Base-by-base conservation (phyloP, 2,888 invertebrate species). In the Cremastobaeus sp. region DNA sequence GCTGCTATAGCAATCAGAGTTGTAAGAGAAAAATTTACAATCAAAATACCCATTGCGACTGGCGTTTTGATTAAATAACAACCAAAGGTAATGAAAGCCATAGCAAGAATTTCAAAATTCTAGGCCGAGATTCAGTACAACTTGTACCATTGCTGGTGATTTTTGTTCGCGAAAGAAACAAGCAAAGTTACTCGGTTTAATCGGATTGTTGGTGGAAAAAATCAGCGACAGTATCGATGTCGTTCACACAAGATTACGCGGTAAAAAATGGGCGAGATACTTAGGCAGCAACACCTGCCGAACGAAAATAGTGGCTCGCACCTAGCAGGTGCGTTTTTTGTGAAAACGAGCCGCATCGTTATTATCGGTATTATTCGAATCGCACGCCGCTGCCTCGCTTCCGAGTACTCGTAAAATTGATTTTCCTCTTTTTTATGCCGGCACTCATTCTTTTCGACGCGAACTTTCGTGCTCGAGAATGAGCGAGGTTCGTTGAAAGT, bases 401-500 rank as follows among this genome's bases (percentile, higher is more conserved):
- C 32, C 32, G 20, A 32, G 43, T 43, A 64, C 52, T 43, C 43
- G 30, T 35, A 52, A 64, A 52, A 11, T 57, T 35, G 21, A 9
- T 2, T 25, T 47, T 11, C 34, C 12, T 35, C 15, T 59, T 9
- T 41, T 41, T 20, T 30, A n/a, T n/a, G n/a, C n/a, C 21, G 25
- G n/a, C 14, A 15, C 12, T 11, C 14, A 2, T 50, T 32, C 37
- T 32, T 41, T 18, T 5, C 1, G n/a, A 32, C 34, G 25, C 12
- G 11, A 9, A 17, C 47, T 55, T 66, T 68, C 57, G 32, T 39
- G 48, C 30, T 34, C 25, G 12, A 20, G 21, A 66, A 55, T 45
- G 32, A 48, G 28, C 39, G 12, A 37, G 39, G 41, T 43, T 59
- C 25, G 59, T 57, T 60, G 52, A 60, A 69, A 69, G 69, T 69